phyloP scores from a whole-genome alignment of 2,797 vertebrate genomes.

The Enteromius mattozi region DNA sequence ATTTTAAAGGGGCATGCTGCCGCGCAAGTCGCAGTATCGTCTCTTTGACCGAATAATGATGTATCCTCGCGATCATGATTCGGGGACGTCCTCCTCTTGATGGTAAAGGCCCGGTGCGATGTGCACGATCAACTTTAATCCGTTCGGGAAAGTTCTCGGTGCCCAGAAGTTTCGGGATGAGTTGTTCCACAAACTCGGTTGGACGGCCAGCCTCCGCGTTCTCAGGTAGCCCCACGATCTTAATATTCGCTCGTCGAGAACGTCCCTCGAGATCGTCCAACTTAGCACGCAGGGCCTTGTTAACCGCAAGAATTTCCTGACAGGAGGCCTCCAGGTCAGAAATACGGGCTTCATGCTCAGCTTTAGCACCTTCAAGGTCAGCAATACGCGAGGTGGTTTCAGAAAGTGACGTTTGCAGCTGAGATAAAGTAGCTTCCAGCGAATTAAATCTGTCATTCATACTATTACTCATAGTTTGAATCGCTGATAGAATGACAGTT shows the following conservation, averaged over 20 bases:
- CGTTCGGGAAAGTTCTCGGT: neutral
- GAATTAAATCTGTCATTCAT: neutral
- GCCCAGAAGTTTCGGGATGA: neutral
- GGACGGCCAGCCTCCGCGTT: neutral
- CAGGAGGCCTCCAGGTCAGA: neutral
- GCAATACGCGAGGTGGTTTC: no score
- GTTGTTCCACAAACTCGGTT: neutral
- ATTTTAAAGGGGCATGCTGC: neutral
- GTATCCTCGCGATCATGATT: neutral
- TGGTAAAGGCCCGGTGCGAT: neutral
- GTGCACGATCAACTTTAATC: neutral
- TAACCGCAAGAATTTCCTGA: neutral
- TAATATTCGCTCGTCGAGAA: neutral
- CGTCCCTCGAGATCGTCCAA: neutral
- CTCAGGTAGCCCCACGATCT: neutral
- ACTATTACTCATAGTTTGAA: neutral
- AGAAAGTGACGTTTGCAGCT: no score
- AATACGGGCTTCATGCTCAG: neutral
- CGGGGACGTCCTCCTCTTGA: neutral
- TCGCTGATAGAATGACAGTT: neutral
- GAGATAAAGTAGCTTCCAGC: neutral
- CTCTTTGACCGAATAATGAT: slow-evolving; percentile 7
- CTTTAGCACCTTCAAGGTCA: neutral
- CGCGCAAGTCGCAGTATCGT: neutral
- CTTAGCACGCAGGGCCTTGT: neutral